phyloP scores from a whole-genome alignment of 92 coral and sea anemone species.

The Zoanthus sansibaricus region DNA sequence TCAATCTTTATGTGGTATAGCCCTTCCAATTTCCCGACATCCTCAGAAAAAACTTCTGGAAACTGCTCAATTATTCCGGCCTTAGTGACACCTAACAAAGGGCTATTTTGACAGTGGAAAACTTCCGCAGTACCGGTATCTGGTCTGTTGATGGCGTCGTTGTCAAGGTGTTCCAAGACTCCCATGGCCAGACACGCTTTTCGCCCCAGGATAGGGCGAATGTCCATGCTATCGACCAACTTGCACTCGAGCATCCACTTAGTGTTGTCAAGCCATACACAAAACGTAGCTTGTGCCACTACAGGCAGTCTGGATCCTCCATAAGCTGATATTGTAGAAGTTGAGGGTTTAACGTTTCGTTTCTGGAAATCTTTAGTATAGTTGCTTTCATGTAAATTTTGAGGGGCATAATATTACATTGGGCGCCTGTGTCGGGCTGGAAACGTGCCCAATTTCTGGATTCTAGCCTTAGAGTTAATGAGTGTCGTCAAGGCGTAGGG shows the following conservation, averaged over 20 bases:
- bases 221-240: no score
- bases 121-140: no score
- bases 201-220: not conserved
- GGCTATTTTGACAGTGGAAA: no score
- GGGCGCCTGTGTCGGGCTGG: not conserved
- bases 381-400: not conserved
- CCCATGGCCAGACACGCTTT: not conserved
- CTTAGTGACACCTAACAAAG: no score
- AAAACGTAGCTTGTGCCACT: not conserved
- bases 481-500: conserved; percentile 64
- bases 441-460: not conserved
- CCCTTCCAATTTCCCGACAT: no score
- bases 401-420: not conserved
- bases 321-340: no score
- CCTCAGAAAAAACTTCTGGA: no score
- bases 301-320: not conserved
- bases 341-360: no score
- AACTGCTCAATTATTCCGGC: not conserved
- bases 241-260: not conserved
- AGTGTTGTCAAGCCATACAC: not conserved
- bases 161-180: not conserved
- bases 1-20: no score
- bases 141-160: no score
- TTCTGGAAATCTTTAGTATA: not conserved
- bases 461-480: conserved; percentile 39